Evolutionary conservation across 2,113 vertebrate genomes (phyloP), one percentile per base, ranked within the genome.

Genomic region (Bambusicola thoracicus): DNA sequence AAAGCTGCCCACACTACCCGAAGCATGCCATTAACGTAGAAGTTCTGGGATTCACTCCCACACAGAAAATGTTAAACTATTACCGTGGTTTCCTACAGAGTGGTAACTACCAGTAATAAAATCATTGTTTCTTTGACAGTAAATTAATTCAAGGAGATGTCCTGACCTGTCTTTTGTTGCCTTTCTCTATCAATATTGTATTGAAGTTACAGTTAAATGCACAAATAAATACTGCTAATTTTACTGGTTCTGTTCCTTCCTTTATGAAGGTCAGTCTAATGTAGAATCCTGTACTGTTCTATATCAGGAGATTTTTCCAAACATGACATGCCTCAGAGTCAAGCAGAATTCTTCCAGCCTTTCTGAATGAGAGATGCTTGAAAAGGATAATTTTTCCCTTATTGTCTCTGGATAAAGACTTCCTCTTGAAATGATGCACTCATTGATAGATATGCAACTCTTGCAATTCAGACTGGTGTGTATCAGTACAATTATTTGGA

Each of bases 1-100:
- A 43, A 43, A 22, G 2, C 66, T 90, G 22, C 11, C 16, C 29
- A 19, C 6, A 20, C 9, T 25, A 48, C 34, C 19, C 19, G 38
- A 68, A 68, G 27, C 11, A 13, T 3, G 24, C 8, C 3, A 2
- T 55, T 63, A 49, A 40, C 3, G 3, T 7, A 56, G 22, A 67
- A 24, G 17, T 32, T 77, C 46, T 58, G 56, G 20, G 10, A 58
- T 80, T 82, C 0, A 0, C 13, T 69, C 24, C 77, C 27, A n/a
- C 17, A 34, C 0, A 2, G n/a, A 67, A 36, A 65, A 63, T 49
- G 67, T 82, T 81, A 24, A 86, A 24, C 18, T 67, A 2, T 24
- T 59, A 24, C 41, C n/a, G 14, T 24, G 13, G 3, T 85, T 94
- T 77, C 16, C 14, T 89, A n/a, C 41, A 21, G 25, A 48, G 7